A percentile compares a stretch with the other conserved stretches of the same genome.
phyloP scores from a whole-genome alignment of 1,140 invertebrate genomes.

The Drosophila tani region DNA sequence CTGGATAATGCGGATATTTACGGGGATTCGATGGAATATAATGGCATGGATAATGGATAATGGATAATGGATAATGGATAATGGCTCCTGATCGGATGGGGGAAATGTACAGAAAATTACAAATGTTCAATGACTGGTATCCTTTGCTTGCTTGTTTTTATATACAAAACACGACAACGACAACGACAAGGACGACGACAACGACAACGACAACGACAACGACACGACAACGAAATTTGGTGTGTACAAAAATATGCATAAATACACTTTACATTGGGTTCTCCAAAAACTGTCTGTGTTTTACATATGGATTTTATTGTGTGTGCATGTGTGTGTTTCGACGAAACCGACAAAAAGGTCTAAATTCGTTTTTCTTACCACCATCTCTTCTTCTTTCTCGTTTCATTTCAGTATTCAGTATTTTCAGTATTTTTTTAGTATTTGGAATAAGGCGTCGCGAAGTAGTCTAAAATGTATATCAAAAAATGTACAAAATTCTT shows the following conservation, averaged over 20 bases:
- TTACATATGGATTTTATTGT: constrained; percentile 32
- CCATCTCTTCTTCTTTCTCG: constrained; percentile 38
- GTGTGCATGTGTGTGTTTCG: constrained; percentile 41
- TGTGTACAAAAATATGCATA: constrained; percentile 55
- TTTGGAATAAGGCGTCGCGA: constrained; percentile 72
- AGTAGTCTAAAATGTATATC: constrained; percentile 67
- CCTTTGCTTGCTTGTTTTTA: constrained; percentile 44
- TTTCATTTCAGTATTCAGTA: constrained; percentile 12
- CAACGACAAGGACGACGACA: constrained; percentile 32
- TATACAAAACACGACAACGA: constrained; percentile 63
- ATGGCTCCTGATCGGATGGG: constrained; percentile 3
- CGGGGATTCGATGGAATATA: too few relatives aligned
- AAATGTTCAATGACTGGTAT: constrained; percentile 58
- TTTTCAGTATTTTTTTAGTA: constrained; percentile 41
- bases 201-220: constrained; percentile 18
- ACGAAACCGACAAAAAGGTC: constrained; percentile 65
- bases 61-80: constrained; percentile 4
- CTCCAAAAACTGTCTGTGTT: constrained; percentile 40
- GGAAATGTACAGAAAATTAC: constrained; percentile 63
- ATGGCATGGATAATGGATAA: not conserved
- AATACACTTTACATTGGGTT: constrained; percentile 56
- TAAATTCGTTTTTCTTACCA: constrained; percentile 71
- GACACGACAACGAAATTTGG: constrained; percentile 37
- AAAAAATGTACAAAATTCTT: constrained; percentile 72
- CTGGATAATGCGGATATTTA: constrained; percentile 12